phyloP scores from a whole-genome alignment of 2,797 vertebrate genomes.

The Tangara arthus region DNA sequence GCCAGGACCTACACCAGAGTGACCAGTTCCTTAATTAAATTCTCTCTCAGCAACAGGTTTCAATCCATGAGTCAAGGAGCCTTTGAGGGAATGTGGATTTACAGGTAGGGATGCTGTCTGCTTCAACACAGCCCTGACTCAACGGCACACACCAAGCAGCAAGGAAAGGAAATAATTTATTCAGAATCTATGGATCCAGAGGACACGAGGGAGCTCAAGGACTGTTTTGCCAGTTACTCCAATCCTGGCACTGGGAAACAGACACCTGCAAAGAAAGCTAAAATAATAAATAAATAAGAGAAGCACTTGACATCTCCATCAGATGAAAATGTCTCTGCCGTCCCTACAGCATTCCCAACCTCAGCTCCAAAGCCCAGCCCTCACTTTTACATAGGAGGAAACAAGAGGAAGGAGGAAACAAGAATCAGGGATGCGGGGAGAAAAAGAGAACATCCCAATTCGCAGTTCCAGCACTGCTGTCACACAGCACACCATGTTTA shows the following conservation, averaged over 20 bases:
- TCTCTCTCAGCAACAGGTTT: background rate
- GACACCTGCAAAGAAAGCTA: background rate
- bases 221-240: background rate
- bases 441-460: background rate
- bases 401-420: background rate
- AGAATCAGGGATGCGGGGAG: background rate
- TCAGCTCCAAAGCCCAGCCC: background rate
- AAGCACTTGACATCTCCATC: background rate
- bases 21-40: conserved; percentile 60
- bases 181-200: background rate
- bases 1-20: conserved; percentile 12
- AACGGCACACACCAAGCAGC: background rate
- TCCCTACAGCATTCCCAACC: background rate
- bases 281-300: background rate
- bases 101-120: conserved; percentile 2
- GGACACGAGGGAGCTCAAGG: background rate
- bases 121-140: background rate
- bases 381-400: background rate
- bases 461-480: background rate
- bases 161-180: background rate
- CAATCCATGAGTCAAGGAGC: conserved; percentile 31
- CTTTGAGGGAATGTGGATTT: conserved; percentile 54
- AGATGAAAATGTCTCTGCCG: background rate
- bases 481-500: background rate
- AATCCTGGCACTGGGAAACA: background rate